A percentile compares a stretch with the other conserved stretches of the same genome.
Conservation (phyloP, 2,797 vertebrate species). For the Stomatorhinus walkeri region DNA sequence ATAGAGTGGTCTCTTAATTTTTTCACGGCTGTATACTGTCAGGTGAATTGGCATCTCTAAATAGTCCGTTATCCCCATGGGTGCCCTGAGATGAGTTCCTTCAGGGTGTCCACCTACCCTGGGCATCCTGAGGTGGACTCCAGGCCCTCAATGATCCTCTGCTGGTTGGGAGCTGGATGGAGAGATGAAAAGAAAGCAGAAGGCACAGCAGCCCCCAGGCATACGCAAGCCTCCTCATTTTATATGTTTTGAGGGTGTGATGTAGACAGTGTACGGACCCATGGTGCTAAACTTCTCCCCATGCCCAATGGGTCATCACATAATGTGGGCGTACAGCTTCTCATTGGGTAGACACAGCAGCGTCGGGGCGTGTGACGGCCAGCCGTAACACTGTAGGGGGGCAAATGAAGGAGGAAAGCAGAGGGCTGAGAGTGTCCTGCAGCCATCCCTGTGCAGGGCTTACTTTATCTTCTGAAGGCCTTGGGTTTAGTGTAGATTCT, state of each 20-base stretch:
- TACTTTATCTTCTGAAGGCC: neutral
- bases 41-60: neutral
- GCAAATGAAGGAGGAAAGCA: neutral
- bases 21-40: neutral
- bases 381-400: neutral
- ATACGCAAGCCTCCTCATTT: neutral
- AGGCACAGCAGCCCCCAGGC: neutral
- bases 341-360: neutral
- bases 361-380: neutral
- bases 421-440: neutral
- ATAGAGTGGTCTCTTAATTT: neutral
- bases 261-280: neutral
- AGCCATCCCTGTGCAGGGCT: neutral
- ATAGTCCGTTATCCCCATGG: neutral
- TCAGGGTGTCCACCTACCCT: neutral
- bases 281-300: neutral
- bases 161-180: too few species aligned
- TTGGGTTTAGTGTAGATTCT: constrained; percentile 5
- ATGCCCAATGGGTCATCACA: neutral
- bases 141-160: neutral
- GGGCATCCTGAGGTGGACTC: neutral
- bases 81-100: neutral
- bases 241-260: neutral
- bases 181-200: neutral
- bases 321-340: neutral